phyloP scores from a whole-genome alignment of 2,113 vertebrate species.

The Amphiprion percula region DNA sequence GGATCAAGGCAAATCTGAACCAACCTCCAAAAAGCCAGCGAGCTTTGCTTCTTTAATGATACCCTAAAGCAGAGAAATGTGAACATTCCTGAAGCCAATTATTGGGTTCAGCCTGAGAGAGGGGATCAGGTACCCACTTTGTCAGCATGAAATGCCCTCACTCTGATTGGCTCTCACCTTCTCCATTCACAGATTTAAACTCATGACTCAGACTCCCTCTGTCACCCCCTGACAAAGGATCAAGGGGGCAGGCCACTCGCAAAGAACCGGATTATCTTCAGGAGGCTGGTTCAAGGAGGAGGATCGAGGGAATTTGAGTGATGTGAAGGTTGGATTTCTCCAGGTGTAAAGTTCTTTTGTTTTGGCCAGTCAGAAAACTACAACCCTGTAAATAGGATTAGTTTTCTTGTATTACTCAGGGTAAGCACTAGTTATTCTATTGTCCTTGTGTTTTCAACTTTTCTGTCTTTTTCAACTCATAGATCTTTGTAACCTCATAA shows the following conservation, averaged over 20 bases:
- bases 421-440: not conserved
- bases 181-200: slow-evolving; percentile 64
- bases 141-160: slow-evolving; percentile 59
- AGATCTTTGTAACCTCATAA: not conserved
- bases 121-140: slow-evolving; percentile 78
- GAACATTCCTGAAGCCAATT: slow-evolving; percentile 75
- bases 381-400: slow-evolving; percentile 17
- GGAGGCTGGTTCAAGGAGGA: slow-evolving; percentile 51
- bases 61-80: slow-evolving; percentile 58
- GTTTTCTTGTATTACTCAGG: slow-evolving; percentile 7
- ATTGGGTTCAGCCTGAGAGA: slow-evolving; percentile 70
- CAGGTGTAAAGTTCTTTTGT: slow-evolving; percentile 59
- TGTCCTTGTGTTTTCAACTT: slow-evolving; percentile 5
- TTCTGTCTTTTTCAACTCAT: not conserved
- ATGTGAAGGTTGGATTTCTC: slow-evolving; percentile 50
- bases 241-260: slow-evolving; percentile 65
- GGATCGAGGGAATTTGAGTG: slow-evolving; percentile 51
- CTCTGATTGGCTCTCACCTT: slow-evolving; percentile 56
- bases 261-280: slow-evolving; percentile 72
- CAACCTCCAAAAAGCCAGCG: slow-evolving; percentile 34
- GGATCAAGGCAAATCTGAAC: slow-evolving; percentile 65
- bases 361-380: slow-evolving; percentile 25
- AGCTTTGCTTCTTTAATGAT: slow-evolving; percentile 53
- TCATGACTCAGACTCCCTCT: slow-evolving; percentile 67
- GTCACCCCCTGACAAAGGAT: slow-evolving; percentile 77